Evolutionary conservation across 2,888 invertebrate genomes (phyloP), one percentile per base, ranked within the genome.

Genomic region (Ormyrus thymus): DNA sequence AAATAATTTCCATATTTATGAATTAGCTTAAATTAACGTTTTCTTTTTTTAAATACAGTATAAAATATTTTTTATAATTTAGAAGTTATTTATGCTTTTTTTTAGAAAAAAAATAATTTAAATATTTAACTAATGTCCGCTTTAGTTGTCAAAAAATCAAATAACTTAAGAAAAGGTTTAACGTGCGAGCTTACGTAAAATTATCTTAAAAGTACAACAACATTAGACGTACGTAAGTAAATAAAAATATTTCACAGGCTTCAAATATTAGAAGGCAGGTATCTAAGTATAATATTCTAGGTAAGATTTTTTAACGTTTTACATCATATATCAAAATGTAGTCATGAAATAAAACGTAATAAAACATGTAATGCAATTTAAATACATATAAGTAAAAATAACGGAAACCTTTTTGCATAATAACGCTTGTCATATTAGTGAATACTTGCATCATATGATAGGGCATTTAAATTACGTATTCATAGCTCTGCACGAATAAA

Each of bases 311-410:
- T 8, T 69, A 69, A 48, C 46, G 48, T 69, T 69, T 58, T 56
- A 53, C 69, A 69, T 69, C 7, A 48, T 69, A 56, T n/a, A 56
- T 29, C 29, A 56, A 56, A 58, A 56, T 58, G 56, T 69, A 69
- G 50, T n/a, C 15, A 70, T 59, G 46, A n/a, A n/a, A 58, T 6
- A 15, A 29, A 1, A 50, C 5, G 48, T 48, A 46, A 46, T 8
- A 62, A 62, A 59, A 29, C 29, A 13, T 29, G 29, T 59, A 29
- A 29, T 29, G 29, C 29, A 29, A 29, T 29, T 29, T 29, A n/a
- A 3, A 59, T 59, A 62, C 8, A 15, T 13, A 50, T 45, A 65
- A 50, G n/a, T 6, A 50, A 50, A 11, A 50, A 10, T 2, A 65
- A 9, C 50, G 13, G 46, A 61, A 61, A 59, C 43, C 46, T 29